Evolutionary conservation across 2,888 invertebrate species (phyloP), one percentile per base, ranked within the genome.

Genomic region (Galeruca laticollis): DNA sequence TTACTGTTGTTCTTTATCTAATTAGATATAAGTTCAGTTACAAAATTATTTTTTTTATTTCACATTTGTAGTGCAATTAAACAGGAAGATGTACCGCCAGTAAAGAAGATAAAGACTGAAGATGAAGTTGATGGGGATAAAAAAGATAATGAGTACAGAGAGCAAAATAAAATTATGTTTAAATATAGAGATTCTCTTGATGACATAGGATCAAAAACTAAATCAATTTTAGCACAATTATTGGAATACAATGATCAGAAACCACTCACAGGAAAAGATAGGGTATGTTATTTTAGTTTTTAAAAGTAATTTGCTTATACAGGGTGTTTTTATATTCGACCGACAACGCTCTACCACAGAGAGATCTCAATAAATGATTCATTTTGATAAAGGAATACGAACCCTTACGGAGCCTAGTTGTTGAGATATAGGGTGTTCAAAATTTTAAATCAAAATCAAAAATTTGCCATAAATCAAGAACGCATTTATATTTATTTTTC

Each of bases 131-230:
- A 89, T 62, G 78, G 85, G 35, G 86, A 85, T 54, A 87, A 87
- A 0, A 86, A 89, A 43, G 89, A 91, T 65, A 88, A 91, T 68
- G 84, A 88, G 72, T 85, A 93, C 47, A 87, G 90, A 78, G 89
- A 91, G 73, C 97, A 98, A 85, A 94, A 90, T 80, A 89, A 93
- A 79, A 80, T 88, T 26, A 83, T 93, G 61, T 95, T 91, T 84
- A 86, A 88, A 61, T 87, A 90, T 73, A 87, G 92, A n/a, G 94
- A 95, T 81, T 71, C 86, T 0, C 81, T 95, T 11, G 86, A 88
- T 72, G 84, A 18, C 9, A 10, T 33, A 31, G 35, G 33, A 18
- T 31, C 10, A 33, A 57, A 18, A n/a, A 11, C 8, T 5, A 33
- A 33, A 15, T 18, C n/a, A 1, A 6, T 33, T 33, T 15, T 57